Percentiles rank a stretch among this genome's conserved stretches.
phyloP scores from a whole-genome alignment of 2,113 vertebrate genomes.

The Trematocara zebra region DNA sequence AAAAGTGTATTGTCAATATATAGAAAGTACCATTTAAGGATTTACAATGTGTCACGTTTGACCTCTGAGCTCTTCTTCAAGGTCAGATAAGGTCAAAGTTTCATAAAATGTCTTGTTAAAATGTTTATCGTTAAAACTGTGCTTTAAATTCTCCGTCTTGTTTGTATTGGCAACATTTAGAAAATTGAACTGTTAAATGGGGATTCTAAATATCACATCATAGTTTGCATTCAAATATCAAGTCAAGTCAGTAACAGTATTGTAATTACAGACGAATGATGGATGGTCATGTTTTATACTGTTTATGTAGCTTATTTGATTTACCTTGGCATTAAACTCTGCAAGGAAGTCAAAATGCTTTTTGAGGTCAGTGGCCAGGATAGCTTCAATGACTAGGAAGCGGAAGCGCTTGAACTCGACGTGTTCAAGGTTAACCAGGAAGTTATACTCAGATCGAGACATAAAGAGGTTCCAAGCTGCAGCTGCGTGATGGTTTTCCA shows the following conservation, averaged over 20 bases:
- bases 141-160: neutral
- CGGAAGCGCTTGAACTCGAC: conserved; percentile 98
- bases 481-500: conserved; percentile 97
- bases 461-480: conserved; percentile 97
- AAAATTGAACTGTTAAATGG: neutral
- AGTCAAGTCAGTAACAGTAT: neutral
- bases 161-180: neutral
- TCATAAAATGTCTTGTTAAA: neutral
- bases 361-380: conserved; percentile 96
- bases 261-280: neutral
- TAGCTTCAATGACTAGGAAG: conserved; percentile 97
- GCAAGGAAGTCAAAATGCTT: conserved; percentile 98
- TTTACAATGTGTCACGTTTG: neutral
- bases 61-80: neutral
- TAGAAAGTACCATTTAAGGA: neutral
- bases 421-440: conserved; percentile 88
- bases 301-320: neutral
- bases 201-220: neutral
- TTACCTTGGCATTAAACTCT: conserved; percentile 96
- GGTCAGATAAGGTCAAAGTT: neutral
- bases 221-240: neutral
- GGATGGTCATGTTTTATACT: neutral
- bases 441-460: conserved; percentile 94
- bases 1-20: neutral
- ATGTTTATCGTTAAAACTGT: neutral